These are phyloP conservation scores for Poeciliopsis presidionis DNA, from an alignment of 2,797 vertebrate species.

Conservation along the genomic window DNA sequence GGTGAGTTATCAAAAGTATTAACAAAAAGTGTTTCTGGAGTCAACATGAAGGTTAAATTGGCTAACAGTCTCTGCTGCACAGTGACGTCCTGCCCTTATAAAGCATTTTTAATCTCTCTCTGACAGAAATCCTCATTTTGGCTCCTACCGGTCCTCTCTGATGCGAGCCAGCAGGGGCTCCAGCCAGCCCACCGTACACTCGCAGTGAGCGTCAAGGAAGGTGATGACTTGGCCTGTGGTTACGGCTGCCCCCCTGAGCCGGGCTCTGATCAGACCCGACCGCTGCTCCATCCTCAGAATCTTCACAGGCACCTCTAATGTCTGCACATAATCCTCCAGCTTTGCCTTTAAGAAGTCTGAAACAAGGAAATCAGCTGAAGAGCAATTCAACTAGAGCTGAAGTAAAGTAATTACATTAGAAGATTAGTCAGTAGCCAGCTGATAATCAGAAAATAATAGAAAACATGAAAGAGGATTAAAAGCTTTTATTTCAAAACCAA, in stretches of 20 bases:
- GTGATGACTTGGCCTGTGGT: constrained; percentile 94
- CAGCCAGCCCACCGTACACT: constrained; percentile 94
- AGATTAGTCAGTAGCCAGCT: background rate
- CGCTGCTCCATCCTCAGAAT: constrained; percentile 95
- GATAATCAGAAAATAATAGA: background rate
- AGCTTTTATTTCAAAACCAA: background rate
- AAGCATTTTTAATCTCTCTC: background rate
- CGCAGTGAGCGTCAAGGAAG: constrained; percentile 98
- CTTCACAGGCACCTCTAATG: constrained; percentile 86
- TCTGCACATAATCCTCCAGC: constrained; percentile 87
- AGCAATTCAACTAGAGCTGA: background rate
- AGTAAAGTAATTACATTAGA: background rate
- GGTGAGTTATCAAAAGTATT: constrained; percentile 34
- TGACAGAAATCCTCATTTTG: background rate
- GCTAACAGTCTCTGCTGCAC: constrained; percentile 10
- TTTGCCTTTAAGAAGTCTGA: constrained; percentile 93
- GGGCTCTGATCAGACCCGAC: constrained; percentile 93
- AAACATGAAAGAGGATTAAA: background rate
- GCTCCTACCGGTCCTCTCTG: constrained; percentile 90
- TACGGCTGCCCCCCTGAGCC: constrained; percentile 91
- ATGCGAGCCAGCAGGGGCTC: constrained; percentile 93
- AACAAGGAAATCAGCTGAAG: background rate
- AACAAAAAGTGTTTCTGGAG: constrained; percentile 26
- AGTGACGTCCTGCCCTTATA: background rate
- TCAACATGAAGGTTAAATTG: constrained; percentile 21